These are phyloP conservation scores for Pomatorhinus ruficollis DNA, from an alignment of 2,113 vertebrate species.

Conservation along the genomic window DNA sequence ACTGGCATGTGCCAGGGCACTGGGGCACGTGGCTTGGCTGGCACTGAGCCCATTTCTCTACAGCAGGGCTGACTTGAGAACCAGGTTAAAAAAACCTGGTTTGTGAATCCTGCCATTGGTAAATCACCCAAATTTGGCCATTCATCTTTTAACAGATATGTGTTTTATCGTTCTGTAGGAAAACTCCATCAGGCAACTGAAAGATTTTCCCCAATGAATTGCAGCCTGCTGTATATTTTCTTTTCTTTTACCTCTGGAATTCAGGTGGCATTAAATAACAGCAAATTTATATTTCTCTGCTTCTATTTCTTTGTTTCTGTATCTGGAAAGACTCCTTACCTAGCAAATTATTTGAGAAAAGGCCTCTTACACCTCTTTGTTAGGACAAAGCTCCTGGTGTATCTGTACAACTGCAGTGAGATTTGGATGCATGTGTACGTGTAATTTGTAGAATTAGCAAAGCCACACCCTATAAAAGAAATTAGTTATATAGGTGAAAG, in stretches of 20 bases:
- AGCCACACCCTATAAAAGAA: neutral
- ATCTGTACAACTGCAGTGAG: neutral
- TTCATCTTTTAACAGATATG: neutral
- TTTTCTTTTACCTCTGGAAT: neutral
- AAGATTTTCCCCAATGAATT: neutral
- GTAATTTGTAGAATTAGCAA: neutral
- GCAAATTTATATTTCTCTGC: neutral
- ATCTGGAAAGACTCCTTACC: neutral
- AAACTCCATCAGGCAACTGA: neutral
- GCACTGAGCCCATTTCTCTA: neutral
- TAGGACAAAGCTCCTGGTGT: neutral
- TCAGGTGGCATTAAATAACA: neutral
- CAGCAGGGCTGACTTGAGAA: neutral
- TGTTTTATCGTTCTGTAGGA: neutral
- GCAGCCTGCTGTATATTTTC: neutral
- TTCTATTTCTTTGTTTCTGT: neutral
- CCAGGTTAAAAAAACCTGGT: neutral
- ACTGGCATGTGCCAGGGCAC: neutral
- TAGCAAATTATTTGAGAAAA: neutral
- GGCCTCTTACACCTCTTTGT: neutral
- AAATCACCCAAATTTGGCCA: constrained; percentile 6
- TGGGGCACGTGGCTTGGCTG: neutral
- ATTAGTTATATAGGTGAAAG: neutral
- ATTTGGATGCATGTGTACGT: neutral
- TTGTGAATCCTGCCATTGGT: neutral